Evolutionary conservation across 2,888 invertebrate species (phyloP).

Genomic region (Phaedon cochleariae): DNA sequence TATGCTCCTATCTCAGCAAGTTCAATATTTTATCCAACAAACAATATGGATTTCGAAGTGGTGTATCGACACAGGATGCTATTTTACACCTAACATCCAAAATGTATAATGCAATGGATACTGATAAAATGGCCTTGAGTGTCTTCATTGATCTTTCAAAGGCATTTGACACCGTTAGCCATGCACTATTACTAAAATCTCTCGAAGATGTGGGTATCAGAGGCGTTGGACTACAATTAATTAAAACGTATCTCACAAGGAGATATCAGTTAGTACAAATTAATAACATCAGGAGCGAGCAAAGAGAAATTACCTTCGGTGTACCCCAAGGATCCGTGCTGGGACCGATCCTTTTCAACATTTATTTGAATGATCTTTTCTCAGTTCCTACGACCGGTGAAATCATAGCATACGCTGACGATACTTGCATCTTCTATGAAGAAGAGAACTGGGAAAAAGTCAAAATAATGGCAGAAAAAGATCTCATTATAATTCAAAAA

Average conservation of each 20-base stretch:
- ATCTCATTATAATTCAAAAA: background rate
- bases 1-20: slow-evolving; percentile 4
- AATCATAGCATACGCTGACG: background rate
- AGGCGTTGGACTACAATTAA: slow-evolving; percentile 2
- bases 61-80: slow-evolving; percentile 14
- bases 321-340: slow-evolving; percentile 7
- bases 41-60: slow-evolving; percentile 10
- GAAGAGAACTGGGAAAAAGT: background rate
- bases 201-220: slow-evolving; percentile 8
- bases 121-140: slow-evolving; percentile 8
- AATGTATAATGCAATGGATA: slow-evolving; percentile 8
- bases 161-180: slow-evolving; percentile 8
- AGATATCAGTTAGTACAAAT: background rate
- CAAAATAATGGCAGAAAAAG: background rate
- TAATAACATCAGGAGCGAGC: background rate
- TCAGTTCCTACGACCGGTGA: background rate
- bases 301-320: slow-evolving; percentile 12
- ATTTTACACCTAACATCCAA: slow-evolving; percentile 5
- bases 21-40: slow-evolving; percentile 1
- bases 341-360: slow-evolving; percentile 3
- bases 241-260: slow-evolving; percentile 4
- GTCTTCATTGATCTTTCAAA: slow-evolving; percentile 9
- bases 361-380: slow-evolving; percentile 6
- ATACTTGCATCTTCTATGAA: background rate
- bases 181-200: slow-evolving; percentile 4